Evolutionary conservation across 2,113 vertebrate genomes (phyloP).

Genomic region (Axis porcinus): DNA sequence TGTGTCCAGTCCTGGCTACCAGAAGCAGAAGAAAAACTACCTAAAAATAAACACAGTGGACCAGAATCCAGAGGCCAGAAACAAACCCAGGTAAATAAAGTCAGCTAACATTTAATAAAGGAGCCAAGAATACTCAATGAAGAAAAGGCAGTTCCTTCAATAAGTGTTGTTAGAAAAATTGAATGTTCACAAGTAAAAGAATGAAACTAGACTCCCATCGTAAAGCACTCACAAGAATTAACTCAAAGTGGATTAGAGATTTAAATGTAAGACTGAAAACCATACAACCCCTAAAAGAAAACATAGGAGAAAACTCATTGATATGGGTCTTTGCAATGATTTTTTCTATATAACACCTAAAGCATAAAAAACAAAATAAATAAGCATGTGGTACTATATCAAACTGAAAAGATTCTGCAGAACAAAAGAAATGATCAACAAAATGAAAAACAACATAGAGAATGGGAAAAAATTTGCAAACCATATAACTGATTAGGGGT

Average conservation of each 20-base stretch:
- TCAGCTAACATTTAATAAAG: neutral
- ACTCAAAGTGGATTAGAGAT: neutral
- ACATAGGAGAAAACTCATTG: neutral
- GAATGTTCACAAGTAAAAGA: neutral
- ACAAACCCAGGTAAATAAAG: neutral
- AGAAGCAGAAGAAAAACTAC: neutral
- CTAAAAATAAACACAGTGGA: neutral
- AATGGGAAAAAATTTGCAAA: neutral
- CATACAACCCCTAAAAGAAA: neutral
- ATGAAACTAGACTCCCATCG: neutral
- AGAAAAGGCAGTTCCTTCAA: neutral
- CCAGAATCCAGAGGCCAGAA: neutral
- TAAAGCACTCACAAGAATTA: neutral
- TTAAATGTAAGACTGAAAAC: neutral
- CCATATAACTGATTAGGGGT: neutral
- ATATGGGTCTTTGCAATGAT: neutral
- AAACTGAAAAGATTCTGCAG: neutral
- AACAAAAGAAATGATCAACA: neutral
- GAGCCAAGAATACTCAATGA: neutral
- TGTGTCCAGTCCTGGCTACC: neutral
- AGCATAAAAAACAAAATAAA: neutral
- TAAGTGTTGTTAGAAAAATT: neutral
- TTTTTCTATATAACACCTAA: neutral
- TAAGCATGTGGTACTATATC: neutral
- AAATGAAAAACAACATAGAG: neutral